Evolutionary conservation across 35 echinoderm and acorn worm species (phyloP), one percentile per base, ranked within the genome.

Genomic region (Apostichopus japonicus): DNA sequence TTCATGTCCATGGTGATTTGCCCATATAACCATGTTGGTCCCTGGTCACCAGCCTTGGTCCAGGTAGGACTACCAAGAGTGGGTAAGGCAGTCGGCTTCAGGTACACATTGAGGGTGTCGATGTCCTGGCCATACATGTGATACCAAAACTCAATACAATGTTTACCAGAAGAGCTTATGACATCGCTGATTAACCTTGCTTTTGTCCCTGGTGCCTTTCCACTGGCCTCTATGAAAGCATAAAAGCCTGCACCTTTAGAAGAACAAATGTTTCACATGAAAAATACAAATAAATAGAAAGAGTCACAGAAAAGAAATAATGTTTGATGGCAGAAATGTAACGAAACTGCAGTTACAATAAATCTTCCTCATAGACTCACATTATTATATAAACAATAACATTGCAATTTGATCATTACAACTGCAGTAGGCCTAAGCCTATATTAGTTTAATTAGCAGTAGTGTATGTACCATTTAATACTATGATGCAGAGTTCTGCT

Each of bases 131-230:
- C 86, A 7, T 65, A 89, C 86, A 89, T 89, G 24, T 89, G 86
- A 72, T 89, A 89, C 86, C 86, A 89, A 8, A 89, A 89, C 62
- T 89, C 86, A 17, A 89, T 63, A 9, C 86, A 89, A 17, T 89
- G 53, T 10, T 89, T 62, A 10, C 86, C 86, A 51, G 59, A 2
- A 19, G 56, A 27, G 22, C 14, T 88, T 2, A 89, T 14, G 27
- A 25, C 27, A 25, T 27, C 19, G 67, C 86, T 89, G 67, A 89
- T 17, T 8, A 89, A 22, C 19, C 67, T 24, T 17, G 86, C 86
- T 51, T 24, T 89, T 4, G 6, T 8, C 4, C 86, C 86, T 24
- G 59, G 61, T 16, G 5, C 6, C 4, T 14, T 8, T 16, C 4
- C 17, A 24, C 24, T 51, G 16, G 86, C 10, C 63, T 89, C 86